Evolutionary conservation across 2,113 vertebrate genomes (phyloP), one percentile per base, ranked within the genome.

Genomic region (Aptenodytes patagonicus): DNA sequence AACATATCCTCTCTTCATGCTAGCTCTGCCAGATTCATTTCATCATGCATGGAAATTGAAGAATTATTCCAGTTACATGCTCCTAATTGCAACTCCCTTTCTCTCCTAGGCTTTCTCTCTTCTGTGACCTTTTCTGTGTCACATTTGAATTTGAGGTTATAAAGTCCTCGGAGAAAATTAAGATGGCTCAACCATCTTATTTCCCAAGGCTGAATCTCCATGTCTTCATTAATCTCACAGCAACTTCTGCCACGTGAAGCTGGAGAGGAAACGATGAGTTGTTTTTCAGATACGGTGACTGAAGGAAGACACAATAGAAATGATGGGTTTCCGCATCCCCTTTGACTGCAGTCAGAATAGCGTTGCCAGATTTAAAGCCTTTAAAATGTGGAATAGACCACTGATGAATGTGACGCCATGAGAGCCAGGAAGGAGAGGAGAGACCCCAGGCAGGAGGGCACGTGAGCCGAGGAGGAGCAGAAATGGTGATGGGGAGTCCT

Each of bases 31-130:
- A 86, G 81, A 88, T 80, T 83, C 78, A 77, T 95, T 95, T 94
- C 58, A 75, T 91, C 75, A 97, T 72, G 94, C 95, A 90, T 88
- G 89, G 91, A 97, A 97, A 96, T 93, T 90, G 87, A 86, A 83
- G 84, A 91, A 95, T 96, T 95, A 95, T 95, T 97, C 66, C 82
- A 80, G 81, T 95, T 95, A 83, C 71, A 52, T 83, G 89, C 91
- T 85, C 70, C 70, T 96, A 95, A 97, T 95, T 96, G 75, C 84
- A 93, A 61, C 26, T 38, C 22, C 49, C 38, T 83, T 95, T 80
- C 70, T 87, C 70, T 83, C 65, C 54, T 66, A 64, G 36, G 36
- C 83, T 95, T 89, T 70, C 36, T 91, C 69, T 87, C n/a, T 91
- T 69, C 75, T 17, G 18, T 91, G 81, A 84, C 93, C 82, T 96